Evolutionary conservation across 2,888 invertebrate genomes (phyloP).

Genomic region (Drosophila affinis): DNA sequence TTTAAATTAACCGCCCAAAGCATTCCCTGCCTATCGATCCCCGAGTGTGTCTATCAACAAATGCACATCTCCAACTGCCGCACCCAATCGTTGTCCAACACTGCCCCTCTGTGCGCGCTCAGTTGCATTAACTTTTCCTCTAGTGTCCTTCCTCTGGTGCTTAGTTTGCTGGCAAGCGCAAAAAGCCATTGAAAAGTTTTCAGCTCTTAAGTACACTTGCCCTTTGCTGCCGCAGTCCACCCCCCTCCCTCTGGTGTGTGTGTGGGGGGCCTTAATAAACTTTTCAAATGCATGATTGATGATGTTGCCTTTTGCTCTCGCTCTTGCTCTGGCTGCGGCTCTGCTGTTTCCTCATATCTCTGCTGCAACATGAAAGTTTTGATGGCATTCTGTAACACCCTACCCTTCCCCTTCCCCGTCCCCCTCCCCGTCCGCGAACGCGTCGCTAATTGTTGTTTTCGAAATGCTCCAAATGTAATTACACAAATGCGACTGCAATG

Average conservation of each 20-base stretch:
- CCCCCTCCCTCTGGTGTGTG: neutral
- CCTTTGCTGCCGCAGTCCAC: conserved; percentile 22
- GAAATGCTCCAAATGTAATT: conserved; percentile 72
- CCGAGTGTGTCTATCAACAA: neutral
- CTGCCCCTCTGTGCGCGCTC: neutral
- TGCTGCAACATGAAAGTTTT: conserved; percentile 56
- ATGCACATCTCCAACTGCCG: conserved; percentile 15
- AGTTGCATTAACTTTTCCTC: conserved; percentile 7
- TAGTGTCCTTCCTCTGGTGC: neutral
- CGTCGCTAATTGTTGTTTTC: conserved; percentile 71
- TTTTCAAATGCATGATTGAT: conserved; percentile 76
- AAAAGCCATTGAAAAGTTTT: conserved; percentile 72
- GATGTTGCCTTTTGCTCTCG: conserved; percentile 55
- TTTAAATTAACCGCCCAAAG: neutral
- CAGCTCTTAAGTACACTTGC: conserved; percentile 66
- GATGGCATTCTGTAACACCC: conserved; percentile 52
- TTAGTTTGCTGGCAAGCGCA: conserved; percentile 46
- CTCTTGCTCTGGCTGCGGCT: conserved; percentile 1
- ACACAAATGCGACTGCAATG: conserved; percentile 68
- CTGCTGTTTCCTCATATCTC: conserved; percentile 14
- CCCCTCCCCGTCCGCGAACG: conserved; percentile 38
- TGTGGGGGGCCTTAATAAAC: conserved; percentile 66
- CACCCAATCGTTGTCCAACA: conserved; percentile 3
- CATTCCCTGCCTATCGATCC: conserved; percentile 5
- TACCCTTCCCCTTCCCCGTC: too few species aligned